A percentile compares a stretch with the other conserved stretches of the same genome.
Conservation (phyloP, 2,113 vertebrate genomes). For the Colaptes auratus region DNA sequence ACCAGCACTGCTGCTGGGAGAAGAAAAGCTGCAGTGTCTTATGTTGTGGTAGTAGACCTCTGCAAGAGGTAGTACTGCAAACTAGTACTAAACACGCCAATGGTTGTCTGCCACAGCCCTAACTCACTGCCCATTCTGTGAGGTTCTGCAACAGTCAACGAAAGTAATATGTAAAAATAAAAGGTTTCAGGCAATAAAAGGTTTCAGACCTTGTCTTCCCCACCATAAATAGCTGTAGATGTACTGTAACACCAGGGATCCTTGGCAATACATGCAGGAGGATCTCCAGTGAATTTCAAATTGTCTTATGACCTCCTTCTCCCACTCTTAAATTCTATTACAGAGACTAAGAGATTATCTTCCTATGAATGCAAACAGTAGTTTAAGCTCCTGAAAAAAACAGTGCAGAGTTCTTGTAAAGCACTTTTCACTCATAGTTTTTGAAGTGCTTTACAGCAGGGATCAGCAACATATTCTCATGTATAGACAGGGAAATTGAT, state of each 20-base stretch:
- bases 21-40: background rate
- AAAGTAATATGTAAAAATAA: background rate
- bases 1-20: background rate
- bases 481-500: background rate
- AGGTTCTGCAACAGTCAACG: background rate
- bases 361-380: background rate
- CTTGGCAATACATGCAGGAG: background rate
- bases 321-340: background rate
- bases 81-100: background rate
- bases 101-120: background rate
- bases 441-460: background rate
- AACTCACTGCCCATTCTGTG: background rate
- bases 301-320: background rate
- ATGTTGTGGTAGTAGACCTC: accelerated
- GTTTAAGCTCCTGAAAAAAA: background rate
- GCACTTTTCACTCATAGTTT: background rate
- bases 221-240: background rate
- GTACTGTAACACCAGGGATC: background rate
- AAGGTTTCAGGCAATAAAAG: background rate
- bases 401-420: background rate
- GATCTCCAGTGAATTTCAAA: background rate
- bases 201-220: background rate
- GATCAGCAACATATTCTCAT: background rate
- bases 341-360: background rate
- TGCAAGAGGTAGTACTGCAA: accelerated